Base-by-base conservation (phyloP, 2,797 vertebrate species). In the Ceryle rudis region DNA sequence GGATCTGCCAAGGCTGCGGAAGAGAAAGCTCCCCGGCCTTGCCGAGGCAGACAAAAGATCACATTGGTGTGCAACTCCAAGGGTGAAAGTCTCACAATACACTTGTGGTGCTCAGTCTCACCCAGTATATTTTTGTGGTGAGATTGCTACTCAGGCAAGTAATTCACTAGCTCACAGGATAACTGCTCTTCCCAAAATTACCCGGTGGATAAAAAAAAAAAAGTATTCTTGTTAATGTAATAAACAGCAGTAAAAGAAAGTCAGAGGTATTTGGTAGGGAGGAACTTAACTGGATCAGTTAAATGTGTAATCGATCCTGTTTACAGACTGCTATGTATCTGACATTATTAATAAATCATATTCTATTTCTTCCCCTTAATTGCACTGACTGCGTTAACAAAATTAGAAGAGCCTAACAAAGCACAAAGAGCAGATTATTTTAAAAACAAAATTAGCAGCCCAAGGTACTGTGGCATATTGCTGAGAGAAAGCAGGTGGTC, bases 401-500 rank as follows among this genome's bases (percentile, higher is more conserved):
- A 91, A 89, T 62, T 33, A 84, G 66, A 84, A 57, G 22, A 86
- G 62, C 39, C 64, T 81, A 89, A 90, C 16, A 60, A 95, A 93
- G 80, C 44, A 64, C 6, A 62, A 93, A 70, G 21, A 62, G 55
- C 13, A 77, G 66, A 73, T 91, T 70, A 70, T 82, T 89, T 57
- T 52, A 74, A 84, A 78, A 85, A 51, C 65, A 69, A 44, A 88
- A 51, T 70, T 11, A 91, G 80, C 73, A 94, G 82, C 69, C 77
- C 44, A 29, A 94, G 88, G 85, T 85, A 22, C 8, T 16, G 60
- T 61, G 75, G 80, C 70, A 75, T n/a, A 62, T 25, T 90, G 58
- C 75, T 66, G 88, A 55, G 89, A 61, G 77, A 23, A 85, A 46
- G 80, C 87, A 91, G 91, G 91, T 91, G 84, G 81, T 51, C 70